A percentile compares a stretch with the other conserved stretches of the same genome.
Evolutionary conservation across 2,797 vertebrate species (phyloP).

Genomic region (Anas flavirostris): DNA sequence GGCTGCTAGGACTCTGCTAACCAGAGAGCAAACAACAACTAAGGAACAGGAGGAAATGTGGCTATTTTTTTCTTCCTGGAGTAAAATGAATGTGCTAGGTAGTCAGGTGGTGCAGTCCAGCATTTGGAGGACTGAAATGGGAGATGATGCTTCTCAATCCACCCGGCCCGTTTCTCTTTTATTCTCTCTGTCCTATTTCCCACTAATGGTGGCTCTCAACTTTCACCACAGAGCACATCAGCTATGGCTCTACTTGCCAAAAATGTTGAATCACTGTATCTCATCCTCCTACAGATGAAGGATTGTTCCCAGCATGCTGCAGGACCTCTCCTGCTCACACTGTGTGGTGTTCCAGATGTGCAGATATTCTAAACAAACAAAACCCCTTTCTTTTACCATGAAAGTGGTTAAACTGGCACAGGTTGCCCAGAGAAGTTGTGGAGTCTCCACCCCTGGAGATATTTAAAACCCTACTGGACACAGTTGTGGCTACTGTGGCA

Average conservation of each 20-base stretch:
- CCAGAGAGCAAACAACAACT: background rate
- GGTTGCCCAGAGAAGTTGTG: background rate
- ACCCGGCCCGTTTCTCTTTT: background rate
- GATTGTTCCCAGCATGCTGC: background rate
- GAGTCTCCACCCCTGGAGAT: background rate
- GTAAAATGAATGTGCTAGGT: background rate
- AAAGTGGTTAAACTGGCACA: background rate
- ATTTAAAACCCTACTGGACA: background rate
- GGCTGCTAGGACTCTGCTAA: background rate
- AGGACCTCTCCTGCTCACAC: background rate
- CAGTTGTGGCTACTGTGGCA: rapidly evolving
- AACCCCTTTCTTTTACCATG: background rate
- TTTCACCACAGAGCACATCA: background rate
- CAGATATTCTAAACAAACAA: background rate
- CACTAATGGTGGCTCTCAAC: background rate
- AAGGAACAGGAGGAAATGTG: background rate
- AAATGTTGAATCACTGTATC: background rate
- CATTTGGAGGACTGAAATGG: background rate
- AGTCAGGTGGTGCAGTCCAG: background rate
- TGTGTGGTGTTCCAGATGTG: background rate
- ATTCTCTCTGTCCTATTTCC: background rate
- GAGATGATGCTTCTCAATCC: background rate
- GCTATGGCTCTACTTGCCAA: background rate
- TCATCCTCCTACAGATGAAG: background rate
- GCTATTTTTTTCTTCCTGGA: background rate